Conservation (phyloP, 2,888 invertebrate species). For the Lycophotia porphyrea region DNA sequence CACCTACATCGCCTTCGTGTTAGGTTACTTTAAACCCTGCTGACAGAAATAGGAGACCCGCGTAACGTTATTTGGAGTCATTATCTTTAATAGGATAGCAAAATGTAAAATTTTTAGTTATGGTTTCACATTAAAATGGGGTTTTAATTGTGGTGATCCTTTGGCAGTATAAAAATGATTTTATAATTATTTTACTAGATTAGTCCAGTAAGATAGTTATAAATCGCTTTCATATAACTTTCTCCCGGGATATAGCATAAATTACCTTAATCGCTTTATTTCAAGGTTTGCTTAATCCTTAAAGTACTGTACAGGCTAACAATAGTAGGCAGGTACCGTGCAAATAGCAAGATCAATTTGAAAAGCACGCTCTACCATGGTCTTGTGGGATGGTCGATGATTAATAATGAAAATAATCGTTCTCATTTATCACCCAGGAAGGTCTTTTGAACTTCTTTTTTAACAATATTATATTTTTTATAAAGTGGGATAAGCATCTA, state of each 20-base stretch:
- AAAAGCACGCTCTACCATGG: not conserved
- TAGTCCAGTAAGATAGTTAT: not conserved
- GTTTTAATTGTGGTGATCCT: not conserved
- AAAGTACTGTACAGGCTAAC: not conserved
- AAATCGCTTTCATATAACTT: not conserved
- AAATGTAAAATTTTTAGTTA: too few relatives aligned
- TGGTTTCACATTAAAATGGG: too few relatives aligned
- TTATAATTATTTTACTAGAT: not conserved
- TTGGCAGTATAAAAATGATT: not conserved
- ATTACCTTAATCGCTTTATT: not conserved
- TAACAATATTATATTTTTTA: not conserved
- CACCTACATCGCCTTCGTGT: too few relatives aligned
- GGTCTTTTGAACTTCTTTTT: not conserved
- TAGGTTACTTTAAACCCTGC: too few relatives aligned
- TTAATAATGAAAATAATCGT: not conserved
- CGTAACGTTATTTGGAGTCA: too few relatives aligned
- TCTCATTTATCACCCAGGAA: not conserved
- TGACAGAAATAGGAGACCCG: not conserved
- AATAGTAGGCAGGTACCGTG: not conserved
- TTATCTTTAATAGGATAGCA: too few relatives aligned
- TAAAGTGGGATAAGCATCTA: not conserved
- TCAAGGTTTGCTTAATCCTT: not conserved
- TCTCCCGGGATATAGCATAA: not conserved
- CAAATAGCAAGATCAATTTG: constrained; percentile 1
- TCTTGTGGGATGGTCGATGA: not conserved